These are phyloP conservation scores for Euzetes globulus DNA, from an alignment of 2,888 invertebrate species.

Conservation along the genomic window DNA sequence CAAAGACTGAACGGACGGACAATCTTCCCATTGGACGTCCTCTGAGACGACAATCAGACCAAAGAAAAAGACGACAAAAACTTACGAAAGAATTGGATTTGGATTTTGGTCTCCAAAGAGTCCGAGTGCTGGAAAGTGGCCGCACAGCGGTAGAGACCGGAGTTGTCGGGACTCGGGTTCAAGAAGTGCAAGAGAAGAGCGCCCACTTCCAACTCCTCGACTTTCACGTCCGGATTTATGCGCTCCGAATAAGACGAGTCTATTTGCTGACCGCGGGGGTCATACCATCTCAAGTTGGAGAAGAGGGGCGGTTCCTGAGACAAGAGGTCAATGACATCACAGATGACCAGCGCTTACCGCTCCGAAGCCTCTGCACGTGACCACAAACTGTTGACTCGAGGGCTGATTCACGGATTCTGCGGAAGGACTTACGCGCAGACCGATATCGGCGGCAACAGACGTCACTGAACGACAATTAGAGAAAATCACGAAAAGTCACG, in stretches of 20 bases:
- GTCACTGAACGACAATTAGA: too few species aligned
- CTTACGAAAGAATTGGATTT: conserved; percentile 31
- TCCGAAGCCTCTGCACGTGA: conserved; percentile 68
- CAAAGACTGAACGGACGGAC: conserved; percentile 72
- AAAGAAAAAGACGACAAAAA: background rate
- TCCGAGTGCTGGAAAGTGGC: conserved; percentile 31
- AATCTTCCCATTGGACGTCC: conserved; percentile 76
- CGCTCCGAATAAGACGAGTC: background rate
- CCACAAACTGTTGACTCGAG: conserved; percentile 64
- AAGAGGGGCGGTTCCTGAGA: conserved; percentile 57
- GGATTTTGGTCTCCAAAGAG: background rate
- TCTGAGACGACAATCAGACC: background rate
- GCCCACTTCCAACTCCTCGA: background rate
- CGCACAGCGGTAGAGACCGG: conserved; percentile 23
- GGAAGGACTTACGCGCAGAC: conserved; percentile 7
- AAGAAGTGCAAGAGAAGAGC: conserved; percentile 9
- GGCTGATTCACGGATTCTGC: conserved; percentile 46
- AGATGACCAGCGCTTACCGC: too few species aligned
- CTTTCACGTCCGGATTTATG: background rate
- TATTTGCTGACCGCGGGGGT: conserved; percentile 51
- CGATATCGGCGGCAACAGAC: too few species aligned
- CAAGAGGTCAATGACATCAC: background rate
- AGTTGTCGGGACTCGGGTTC: conserved; percentile 25
- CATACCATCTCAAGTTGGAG: conserved; percentile 69
- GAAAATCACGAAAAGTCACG: too few species aligned